phyloP scores from a whole-genome alignment of 2,797 vertebrate species.

The Syndactyla subalaris region DNA sequence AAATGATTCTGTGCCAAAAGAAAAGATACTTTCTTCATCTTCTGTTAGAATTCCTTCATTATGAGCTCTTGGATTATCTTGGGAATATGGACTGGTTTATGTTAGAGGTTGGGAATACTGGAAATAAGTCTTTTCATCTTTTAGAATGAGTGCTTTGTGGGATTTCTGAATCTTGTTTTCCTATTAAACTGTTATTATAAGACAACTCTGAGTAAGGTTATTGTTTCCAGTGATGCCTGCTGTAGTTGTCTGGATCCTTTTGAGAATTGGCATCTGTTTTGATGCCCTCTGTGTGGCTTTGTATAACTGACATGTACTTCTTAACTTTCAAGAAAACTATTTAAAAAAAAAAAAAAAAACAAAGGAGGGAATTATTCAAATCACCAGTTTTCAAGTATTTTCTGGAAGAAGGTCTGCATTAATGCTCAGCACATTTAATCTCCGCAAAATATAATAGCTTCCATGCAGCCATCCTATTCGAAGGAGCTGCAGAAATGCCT shows the following conservation, averaged over 20 bases:
- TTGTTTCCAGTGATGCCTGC: not conserved
- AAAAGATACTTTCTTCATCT: not conserved
- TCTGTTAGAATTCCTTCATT: not conserved
- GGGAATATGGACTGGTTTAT: not conserved
- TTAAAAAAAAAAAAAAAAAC: not conserved
- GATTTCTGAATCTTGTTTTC: not conserved
- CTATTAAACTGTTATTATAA: not conserved
- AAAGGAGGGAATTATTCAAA: not conserved
- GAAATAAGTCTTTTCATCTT: not conserved
- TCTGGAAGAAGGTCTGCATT: not conserved
- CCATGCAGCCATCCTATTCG: not conserved
- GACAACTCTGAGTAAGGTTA: not conserved
- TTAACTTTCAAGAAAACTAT: not conserved
- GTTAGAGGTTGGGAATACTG: not conserved
- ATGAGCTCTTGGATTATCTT: not conserved
- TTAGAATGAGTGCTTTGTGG: not conserved
- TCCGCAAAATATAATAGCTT: conserved; percentile 28
- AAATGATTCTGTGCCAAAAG: not conserved
- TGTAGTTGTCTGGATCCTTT: not conserved
- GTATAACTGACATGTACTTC: not conserved
- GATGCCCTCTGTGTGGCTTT: not conserved
- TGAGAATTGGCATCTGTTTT: not conserved
- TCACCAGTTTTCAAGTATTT: conserved; percentile 11
- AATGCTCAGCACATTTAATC: not conserved
- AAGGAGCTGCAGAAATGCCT: not conserved